Base-by-base conservation (phyloP, 2,888 invertebrate genomes). In the Napeogenes inachia region DNA sequence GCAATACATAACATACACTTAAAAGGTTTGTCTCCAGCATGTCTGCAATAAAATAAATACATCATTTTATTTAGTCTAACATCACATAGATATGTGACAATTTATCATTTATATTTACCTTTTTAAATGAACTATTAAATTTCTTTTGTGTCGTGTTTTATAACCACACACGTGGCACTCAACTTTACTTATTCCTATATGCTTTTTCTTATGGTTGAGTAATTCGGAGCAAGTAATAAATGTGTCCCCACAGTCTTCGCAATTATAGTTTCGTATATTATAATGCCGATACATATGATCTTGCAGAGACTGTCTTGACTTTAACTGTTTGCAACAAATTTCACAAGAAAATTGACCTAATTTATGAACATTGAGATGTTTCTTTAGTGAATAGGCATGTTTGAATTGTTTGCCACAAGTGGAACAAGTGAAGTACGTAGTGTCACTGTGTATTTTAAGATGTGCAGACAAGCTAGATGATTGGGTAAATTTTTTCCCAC, bases 391-490 rank as follows among this genome's bases (percentile, higher is more conserved):
- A 69, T 82, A 87, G 53, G 85, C 80, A 75, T 88, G 87, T 75
- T 91, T 91, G 66, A 91, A 91, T 73, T 91, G 90, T 71, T 87
- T 91, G 0, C 91, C 91, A 79, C 91, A 91, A 45, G 75, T 69
- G 4, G 84, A 73, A 69, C 91, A 91, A 10, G 86, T 89, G 60
- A 78, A 89, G 67, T 80, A 85, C 63, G 81, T 84, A 38, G 73
- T 73, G 54, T 74, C 69, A 67, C 85, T 90, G 62, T 91, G 91
- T 13, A 77, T 87, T 72, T 89, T 90, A 50, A 74, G 76, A 72
- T 91, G 91, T 46, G 89, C 85, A 59, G 81, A 73, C 4, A 91
- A 78, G 63, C 87, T 87, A 2, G 89, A 82, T 2, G 84, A 80
- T 68, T 91, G 91, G 4, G 89, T 85, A 67, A 91, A 91, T 45